Conservation (phyloP, 1,140 invertebrate genomes). For the Drosophila subpulchrella region DNA sequence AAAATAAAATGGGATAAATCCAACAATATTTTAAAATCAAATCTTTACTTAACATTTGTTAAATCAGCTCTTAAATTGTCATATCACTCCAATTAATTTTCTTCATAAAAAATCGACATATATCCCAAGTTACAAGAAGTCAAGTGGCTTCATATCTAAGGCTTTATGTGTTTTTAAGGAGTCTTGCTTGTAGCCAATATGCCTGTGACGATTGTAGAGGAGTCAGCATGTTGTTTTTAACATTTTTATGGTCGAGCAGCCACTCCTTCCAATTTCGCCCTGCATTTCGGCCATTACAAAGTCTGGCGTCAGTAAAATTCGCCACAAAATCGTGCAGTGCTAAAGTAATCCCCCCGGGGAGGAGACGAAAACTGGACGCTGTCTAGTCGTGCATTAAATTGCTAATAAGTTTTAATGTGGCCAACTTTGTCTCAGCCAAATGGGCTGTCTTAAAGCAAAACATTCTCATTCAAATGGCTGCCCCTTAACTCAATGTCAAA, state of each 20-base stretch:
- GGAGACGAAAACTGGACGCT: constrained; percentile 22
- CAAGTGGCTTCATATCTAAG: neutral
- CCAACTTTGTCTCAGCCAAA: constrained; percentile 61
- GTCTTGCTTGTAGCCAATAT: constrained; percentile 18
- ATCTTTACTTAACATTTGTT: too few relatives aligned
- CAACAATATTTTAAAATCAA: too few relatives aligned
- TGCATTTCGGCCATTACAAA: constrained; percentile 48
- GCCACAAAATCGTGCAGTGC: constrained; percentile 50
- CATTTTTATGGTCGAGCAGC: constrained; percentile 44
- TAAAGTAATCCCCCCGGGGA: constrained; percentile 19
- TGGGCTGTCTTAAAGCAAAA: constrained; percentile 20
- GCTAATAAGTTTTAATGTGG: constrained; percentile 79
- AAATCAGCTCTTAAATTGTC: too few relatives aligned
- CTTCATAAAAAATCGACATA: too few relatives aligned
- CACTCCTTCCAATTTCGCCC: constrained; percentile 1
- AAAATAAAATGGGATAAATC: too few relatives aligned
- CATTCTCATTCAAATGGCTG: constrained; percentile 27
- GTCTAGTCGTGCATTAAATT: constrained; percentile 81
- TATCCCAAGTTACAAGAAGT: too few relatives aligned
- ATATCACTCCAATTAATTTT: too few relatives aligned
- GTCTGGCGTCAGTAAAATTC: constrained; percentile 71
- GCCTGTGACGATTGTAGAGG: constrained; percentile 20
- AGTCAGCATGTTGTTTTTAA: constrained; percentile 70
- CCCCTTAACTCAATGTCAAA: constrained; percentile 57
- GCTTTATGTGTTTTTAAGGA: constrained; percentile 14